Percentiles rank a stretch among this genome's conserved stretches.
These are phyloP conservation scores for Baronia brevicornis DNA, from an alignment of 2,888 invertebrate genomes.

Conservation along the genomic window DNA sequence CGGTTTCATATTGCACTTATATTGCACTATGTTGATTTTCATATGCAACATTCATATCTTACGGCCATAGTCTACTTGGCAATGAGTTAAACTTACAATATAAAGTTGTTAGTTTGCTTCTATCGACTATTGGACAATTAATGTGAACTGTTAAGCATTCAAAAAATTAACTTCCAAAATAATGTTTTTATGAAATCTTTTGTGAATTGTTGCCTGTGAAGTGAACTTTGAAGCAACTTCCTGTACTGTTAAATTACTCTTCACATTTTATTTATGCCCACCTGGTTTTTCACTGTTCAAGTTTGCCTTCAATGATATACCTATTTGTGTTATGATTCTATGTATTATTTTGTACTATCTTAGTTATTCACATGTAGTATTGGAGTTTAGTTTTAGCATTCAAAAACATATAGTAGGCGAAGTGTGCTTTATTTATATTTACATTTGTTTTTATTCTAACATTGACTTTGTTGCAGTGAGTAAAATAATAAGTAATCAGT, in stretches of 20 bases:
- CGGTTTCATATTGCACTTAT: conserved; percentile 39
- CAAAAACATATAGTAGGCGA: background rate
- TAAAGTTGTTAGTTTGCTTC: too few relatives aligned
- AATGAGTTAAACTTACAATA: too few relatives aligned
- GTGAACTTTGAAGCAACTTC: conserved; percentile 35
- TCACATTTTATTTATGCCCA: conserved; percentile 40
- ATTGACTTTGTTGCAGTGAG: too few relatives aligned
- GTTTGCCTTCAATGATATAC: conserved; percentile 31
- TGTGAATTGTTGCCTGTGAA: conserved; percentile 49
- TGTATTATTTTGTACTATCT: conserved; percentile 22
- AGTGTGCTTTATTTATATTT: conserved; percentile 1
- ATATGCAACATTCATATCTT: conserved; percentile 44
- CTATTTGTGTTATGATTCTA: conserved; percentile 26
- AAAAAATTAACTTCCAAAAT: conserved; percentile 5
- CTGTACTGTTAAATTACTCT: conserved; percentile 38
- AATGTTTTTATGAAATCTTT: conserved; percentile 19
- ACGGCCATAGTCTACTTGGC: too few relatives aligned
- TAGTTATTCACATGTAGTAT: conserved; percentile 12
- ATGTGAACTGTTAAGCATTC: conserved; percentile 5
- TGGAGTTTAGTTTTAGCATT: background rate
- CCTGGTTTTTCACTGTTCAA: conserved; percentile 50
- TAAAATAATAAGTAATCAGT: too few relatives aligned
- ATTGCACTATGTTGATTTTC: conserved; percentile 28
- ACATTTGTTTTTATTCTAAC: too few relatives aligned
- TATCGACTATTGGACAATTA: background rate